These are phyloP conservation scores for Upupa epops DNA, from an alignment of 2,113 vertebrate species.

Conservation along the genomic window DNA sequence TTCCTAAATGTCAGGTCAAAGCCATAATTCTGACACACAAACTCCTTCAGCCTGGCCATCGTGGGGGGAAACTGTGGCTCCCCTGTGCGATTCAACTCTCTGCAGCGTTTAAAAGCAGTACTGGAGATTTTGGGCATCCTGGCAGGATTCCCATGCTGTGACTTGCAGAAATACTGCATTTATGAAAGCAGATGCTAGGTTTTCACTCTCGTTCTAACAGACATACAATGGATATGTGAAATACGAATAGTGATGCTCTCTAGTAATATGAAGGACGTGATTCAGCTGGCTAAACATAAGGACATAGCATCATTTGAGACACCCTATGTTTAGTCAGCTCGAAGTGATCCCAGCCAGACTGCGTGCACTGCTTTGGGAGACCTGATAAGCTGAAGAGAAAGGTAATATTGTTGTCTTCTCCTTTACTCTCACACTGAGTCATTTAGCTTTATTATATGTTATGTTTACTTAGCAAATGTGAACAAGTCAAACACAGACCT, in stretches of 20 bases:
- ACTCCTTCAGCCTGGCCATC: not conserved
- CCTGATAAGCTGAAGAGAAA: not conserved
- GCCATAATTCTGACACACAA: not conserved
- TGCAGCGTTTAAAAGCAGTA: not conserved
- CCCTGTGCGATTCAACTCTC: not conserved
- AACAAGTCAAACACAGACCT: not conserved
- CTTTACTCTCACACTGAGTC: not conserved
- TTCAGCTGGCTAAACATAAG: not conserved
- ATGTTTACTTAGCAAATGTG: not conserved
- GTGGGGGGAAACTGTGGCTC: not conserved
- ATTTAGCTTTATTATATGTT: not conserved
- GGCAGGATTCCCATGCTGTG: not conserved
- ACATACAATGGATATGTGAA: not conserved
- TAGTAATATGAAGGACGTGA: not conserved
- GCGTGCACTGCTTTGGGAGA: not conserved
- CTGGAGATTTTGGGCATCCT: not conserved
- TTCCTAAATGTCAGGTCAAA: not conserved
- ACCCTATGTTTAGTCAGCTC: not conserved
- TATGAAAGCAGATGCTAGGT: not conserved
- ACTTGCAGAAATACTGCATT: slow-evolving; percentile 14
- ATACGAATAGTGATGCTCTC: not conserved
- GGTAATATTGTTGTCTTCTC: not conserved
- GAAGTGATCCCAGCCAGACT: not conserved
- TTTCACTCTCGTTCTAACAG: not conserved
- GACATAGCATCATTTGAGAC: not conserved